These are phyloP conservation scores for Biston betularia DNA, from an alignment of 2,888 invertebrate species.

Conservation along the genomic window DNA sequence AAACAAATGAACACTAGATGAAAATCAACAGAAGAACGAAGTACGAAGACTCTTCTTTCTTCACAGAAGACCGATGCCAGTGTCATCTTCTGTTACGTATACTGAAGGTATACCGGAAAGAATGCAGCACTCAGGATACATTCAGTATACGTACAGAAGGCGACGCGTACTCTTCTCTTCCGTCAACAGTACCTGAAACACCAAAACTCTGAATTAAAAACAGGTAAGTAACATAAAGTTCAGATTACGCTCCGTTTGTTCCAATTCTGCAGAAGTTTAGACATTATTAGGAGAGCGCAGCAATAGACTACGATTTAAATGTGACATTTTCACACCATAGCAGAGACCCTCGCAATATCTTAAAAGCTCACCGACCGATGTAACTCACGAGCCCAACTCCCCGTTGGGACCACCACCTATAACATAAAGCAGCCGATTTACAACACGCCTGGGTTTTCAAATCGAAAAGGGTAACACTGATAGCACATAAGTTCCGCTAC, in stretches of 20 bases:
- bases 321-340: constrained; percentile 65
- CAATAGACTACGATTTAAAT: constrained; percentile 60
- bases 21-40: constrained; percentile 25
- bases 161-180: constrained; percentile 87
- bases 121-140: constrained; percentile 99
- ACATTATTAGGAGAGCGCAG: constrained; percentile 34
- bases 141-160: constrained; percentile 99
- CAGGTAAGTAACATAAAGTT: constrained; percentile 26
- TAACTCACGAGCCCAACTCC: constrained; percentile 58
- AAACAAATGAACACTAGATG: neutral
- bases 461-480: constrained; percentile 76
- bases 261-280: constrained; percentile 26
- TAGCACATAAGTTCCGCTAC: constrained; percentile 72
- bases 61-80: constrained; percentile 80
- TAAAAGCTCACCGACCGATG: constrained; percentile 74
- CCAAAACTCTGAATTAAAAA: constrained; percentile 41
- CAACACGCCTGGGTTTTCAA: constrained; percentile 78
- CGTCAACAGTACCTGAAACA: constrained; percentile 55
- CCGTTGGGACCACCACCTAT: constrained; percentile 77
- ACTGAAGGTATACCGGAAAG: constrained; percentile 99
- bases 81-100: constrained; percentile 99
- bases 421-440: constrained; percentile 85
- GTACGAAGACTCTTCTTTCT: constrained; percentile 48
- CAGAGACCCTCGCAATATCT: constrained; percentile 70
- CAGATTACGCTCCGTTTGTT: constrained; percentile 23